phyloP scores from a whole-genome alignment of 1,140 invertebrate species.

The Brachionus rotundiformis region DNA sequence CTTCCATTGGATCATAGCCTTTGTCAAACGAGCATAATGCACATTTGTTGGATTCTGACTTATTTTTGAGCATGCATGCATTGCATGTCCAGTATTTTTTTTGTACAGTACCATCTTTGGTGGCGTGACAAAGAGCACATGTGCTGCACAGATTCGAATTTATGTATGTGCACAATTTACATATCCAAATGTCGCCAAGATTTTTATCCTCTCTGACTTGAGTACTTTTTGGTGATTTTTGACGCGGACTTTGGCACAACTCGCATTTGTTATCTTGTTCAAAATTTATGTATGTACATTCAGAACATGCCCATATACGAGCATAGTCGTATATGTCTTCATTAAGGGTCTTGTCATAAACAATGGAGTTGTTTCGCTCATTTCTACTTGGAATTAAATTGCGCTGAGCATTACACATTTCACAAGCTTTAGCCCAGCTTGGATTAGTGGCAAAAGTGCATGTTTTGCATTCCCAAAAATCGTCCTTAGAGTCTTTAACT shows the following conservation, averaged over 20 bases:
- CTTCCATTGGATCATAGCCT: background rate
- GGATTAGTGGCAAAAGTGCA: slow-evolving; percentile 39
- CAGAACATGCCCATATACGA: slow-evolving; percentile 32
- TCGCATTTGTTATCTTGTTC: background rate
- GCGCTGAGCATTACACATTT: background rate
- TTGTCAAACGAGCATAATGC: slow-evolving; percentile 20
- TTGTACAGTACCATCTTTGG: background rate
- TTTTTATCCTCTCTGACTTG: background rate
- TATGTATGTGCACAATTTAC: slow-evolving; percentile 26
- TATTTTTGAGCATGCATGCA: background rate
- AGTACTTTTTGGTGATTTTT: background rate
- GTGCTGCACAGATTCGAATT: background rate
- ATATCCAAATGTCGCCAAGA: background rate
- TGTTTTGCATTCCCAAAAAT: background rate
- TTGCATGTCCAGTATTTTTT: background rate
- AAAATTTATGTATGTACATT: slow-evolving; percentile 48
- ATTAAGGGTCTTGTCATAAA: slow-evolving; percentile 8
- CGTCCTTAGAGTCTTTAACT: background rate
- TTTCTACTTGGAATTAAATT: background rate
- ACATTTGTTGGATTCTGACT: background rate
- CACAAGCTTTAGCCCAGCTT: background rate
- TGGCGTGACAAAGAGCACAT: background rate
- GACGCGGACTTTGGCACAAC: background rate
- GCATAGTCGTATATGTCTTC: slow-evolving; percentile 43
- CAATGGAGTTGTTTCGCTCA: background rate